Conservation (phyloP, 2,888 invertebrate species). For the Volucella zonaria region DNA sequence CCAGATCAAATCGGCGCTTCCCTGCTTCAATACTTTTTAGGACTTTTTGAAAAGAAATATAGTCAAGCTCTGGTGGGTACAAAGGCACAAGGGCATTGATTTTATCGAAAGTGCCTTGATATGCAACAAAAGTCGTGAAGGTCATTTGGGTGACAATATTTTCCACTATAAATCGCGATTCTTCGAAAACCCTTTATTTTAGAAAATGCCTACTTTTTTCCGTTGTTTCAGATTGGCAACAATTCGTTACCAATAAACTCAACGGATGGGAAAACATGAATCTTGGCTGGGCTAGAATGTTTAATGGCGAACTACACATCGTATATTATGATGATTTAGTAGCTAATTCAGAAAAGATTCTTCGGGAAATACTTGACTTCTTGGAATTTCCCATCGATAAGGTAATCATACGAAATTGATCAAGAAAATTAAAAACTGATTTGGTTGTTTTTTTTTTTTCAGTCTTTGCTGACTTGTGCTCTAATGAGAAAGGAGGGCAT, state of each 20-base stretch:
- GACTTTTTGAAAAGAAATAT: no score
- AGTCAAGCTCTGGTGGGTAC: no score
- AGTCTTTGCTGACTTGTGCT: constrained; percentile 85
- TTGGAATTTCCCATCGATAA: constrained; percentile 84
- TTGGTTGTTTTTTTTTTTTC: constrained; percentile 66
- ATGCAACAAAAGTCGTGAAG: no score
- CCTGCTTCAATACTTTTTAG: no score
- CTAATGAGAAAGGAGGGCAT: constrained; percentile 87
- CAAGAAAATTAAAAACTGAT: neutral
- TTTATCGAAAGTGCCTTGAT: no score
- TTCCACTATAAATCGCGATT: neutral
- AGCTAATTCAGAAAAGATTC: constrained; percentile 84
- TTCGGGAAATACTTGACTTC: constrained; percentile 85
- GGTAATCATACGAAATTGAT: constrained; percentile 78
- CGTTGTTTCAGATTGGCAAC: constrained; percentile 86
- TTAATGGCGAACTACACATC: constrained; percentile 87
- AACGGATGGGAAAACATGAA: constrained; percentile 88
- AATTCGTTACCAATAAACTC: constrained; percentile 87
- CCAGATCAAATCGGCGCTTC: no score
- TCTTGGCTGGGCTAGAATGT: constrained; percentile 87
- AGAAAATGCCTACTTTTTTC: neutral
- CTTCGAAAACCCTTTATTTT: neutral
- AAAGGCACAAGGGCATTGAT: no score
- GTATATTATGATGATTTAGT: constrained; percentile 89
- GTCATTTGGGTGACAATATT: neutral